phyloP scores from a whole-genome alignment of 30 jellyfish, hydroid and myxozoan species.

The Haliclystus octoradiatus region DNA sequence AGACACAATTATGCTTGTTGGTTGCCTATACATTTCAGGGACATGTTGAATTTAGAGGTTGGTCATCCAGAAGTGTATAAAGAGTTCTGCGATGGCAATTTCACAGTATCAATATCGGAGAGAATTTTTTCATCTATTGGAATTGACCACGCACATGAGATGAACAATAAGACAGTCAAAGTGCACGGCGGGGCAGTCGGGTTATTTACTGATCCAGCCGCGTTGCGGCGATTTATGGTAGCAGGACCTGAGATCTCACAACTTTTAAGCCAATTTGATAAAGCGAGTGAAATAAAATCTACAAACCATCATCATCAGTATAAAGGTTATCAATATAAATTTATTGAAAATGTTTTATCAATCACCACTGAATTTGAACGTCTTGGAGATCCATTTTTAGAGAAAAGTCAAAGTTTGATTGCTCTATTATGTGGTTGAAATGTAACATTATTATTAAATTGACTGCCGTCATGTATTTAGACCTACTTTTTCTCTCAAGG shows the following conservation, averaged over 20 bases:
- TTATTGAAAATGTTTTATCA: too few species aligned
- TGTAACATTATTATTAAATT: too few species aligned
- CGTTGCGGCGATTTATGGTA: slow-evolving; percentile 32
- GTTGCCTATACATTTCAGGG: slow-evolving; percentile 38
- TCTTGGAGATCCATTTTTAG: too few species aligned
- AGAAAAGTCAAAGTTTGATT: too few species aligned
- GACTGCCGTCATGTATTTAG: too few species aligned
- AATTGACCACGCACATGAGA: slow-evolving; percentile 49
- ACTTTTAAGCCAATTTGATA: neutral
- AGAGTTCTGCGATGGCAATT: slow-evolving; percentile 23
- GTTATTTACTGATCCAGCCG: slow-evolving; percentile 4
- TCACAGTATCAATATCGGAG: slow-evolving; percentile 5
- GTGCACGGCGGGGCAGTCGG: slow-evolving; percentile 33
- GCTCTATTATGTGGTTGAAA: too few species aligned
- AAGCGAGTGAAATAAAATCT: too few species aligned
- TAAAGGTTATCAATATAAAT: too few species aligned
- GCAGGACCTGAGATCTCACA: slow-evolving; percentile 26
- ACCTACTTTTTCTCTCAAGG: too few species aligned
- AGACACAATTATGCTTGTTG: slow-evolving; percentile 33
- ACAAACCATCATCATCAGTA: too few species aligned
- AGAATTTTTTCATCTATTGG: slow-evolving; percentile 22
- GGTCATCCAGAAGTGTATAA: slow-evolving; percentile 15
- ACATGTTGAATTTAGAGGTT: slow-evolving; percentile 10
- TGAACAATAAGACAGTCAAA: slow-evolving; percentile 26
- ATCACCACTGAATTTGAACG: too few species aligned